phyloP scores from a whole-genome alignment of 1,140 invertebrate species.

The Zaprionus capensis region DNA sequence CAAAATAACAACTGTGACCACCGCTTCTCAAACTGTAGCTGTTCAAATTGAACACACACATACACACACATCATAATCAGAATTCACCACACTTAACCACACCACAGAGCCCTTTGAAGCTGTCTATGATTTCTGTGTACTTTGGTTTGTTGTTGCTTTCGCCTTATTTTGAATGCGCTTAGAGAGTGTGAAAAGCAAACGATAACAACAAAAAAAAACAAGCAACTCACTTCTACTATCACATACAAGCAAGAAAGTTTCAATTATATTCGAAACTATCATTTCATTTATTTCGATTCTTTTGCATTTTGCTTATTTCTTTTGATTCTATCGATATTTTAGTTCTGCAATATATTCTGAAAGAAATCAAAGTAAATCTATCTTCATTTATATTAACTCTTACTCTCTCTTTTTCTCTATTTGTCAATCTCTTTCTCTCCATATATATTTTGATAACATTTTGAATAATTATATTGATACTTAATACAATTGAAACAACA shows the following conservation, averaged over 20 bases:
- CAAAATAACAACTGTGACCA: slow-evolving; percentile 63
- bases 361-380: slow-evolving; percentile 37
- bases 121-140: slow-evolving; percentile 38
- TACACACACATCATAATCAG: slow-evolving; percentile 5
- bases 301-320: slow-evolving; percentile 67
- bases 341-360: slow-evolving; percentile 42
- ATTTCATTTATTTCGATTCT: slow-evolving; percentile 61
- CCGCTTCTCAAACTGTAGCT: slow-evolving; percentile 65
- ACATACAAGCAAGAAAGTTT: slow-evolving; percentile 29
- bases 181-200: slow-evolving; percentile 16
- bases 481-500: slow-evolving; percentile 31
- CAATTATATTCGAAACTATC: slow-evolving; percentile 46
- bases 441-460: slow-evolving; percentile 30
- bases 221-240: slow-evolving; percentile 19
- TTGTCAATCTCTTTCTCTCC: slow-evolving; percentile 27
- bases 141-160: slow-evolving; percentile 30
- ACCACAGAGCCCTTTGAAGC: slow-evolving; percentile 41
- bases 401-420: slow-evolving; percentile 37
- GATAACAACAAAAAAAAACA: neutral
- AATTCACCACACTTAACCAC: slow-evolving; percentile 33
- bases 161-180: slow-evolving; percentile 32
- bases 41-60: slow-evolving; percentile 42
- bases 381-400: slow-evolving; percentile 58
- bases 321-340: slow-evolving; percentile 38
- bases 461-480: slow-evolving; percentile 17